Evolutionary conservation across 2,113 vertebrate genomes (phyloP).

Genomic region (Protomyctophum bolini): DNA sequence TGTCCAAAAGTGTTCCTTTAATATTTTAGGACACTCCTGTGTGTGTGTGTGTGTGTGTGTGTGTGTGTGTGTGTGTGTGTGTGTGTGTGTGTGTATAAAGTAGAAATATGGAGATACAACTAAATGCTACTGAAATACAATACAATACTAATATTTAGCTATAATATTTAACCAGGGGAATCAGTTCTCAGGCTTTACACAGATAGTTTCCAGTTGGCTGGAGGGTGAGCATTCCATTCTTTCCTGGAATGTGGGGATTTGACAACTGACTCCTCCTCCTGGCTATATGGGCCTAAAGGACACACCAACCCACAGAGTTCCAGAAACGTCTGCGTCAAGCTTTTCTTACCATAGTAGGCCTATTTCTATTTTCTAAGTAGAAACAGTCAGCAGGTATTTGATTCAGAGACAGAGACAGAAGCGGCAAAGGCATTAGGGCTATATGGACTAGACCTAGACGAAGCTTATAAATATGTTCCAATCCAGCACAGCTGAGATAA

Average conservation of each 20-base stretch:
- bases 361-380: background rate
- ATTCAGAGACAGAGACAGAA: background rate
- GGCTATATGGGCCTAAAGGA: background rate
- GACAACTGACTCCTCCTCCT: slow-evolving; percentile 17
- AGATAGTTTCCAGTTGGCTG: slow-evolving; percentile 56
- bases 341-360: background rate
- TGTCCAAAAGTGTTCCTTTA: too few relatives aligned
- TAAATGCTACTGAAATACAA: background rate
- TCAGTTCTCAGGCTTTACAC: slow-evolving; percentile 2
- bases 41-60: too few relatives aligned
- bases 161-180: slow-evolving; percentile 13
- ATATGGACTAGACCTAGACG: too few relatives aligned
- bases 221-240: slow-evolving; percentile 41
- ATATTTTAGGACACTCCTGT: too few relatives aligned
- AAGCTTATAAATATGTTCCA: too few relatives aligned
- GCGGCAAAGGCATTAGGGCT: too few relatives aligned
- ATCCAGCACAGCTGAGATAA: too few relatives aligned
- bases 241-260: slow-evolving; percentile 59
- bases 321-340: slow-evolving; percentile 11
- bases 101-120: background rate
- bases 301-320: slow-evolving; percentile 13
- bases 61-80: too few relatives aligned
- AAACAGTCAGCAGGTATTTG: background rate
- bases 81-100: background rate
- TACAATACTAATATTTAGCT: background rate